Conservation (phyloP, 2,797 vertebrate genomes). For the Lepidocolaptes lacrymiger region DNA sequence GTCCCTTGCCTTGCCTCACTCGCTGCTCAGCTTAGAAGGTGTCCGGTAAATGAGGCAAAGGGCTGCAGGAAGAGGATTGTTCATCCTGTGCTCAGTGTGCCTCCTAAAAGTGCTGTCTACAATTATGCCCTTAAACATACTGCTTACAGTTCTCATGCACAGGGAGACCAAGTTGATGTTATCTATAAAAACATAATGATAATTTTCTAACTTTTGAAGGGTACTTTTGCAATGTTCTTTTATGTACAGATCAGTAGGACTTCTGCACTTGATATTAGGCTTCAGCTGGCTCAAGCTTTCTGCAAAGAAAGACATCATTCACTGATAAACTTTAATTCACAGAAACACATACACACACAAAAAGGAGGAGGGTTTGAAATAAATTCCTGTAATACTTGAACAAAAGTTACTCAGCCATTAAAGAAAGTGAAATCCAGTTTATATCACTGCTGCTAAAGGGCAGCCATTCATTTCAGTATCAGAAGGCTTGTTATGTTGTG, state of each 20-base stretch:
- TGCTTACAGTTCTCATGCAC: not conserved
- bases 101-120: not conserved
- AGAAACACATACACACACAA: not conserved
- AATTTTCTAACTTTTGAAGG: not conserved
- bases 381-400: not conserved
- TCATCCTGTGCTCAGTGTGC: constrained; percentile 33
- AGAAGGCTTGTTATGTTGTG: constrained; percentile 55
- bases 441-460: not conserved
- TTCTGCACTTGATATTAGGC: not conserved
- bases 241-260: not conserved
- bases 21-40: not conserved
- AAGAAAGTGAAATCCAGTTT: not conserved
- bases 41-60: constrained; percentile 49
- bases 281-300: not conserved
- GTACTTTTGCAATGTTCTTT: not conserved
- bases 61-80: constrained; percentile 44
- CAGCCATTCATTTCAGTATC: constrained; percentile 25
- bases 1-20: not conserved
- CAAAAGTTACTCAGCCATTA: not conserved
- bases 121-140: not conserved
- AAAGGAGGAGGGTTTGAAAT: not conserved
- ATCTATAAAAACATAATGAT: not conserved
- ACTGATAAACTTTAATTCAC: not conserved
- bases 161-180: not conserved
- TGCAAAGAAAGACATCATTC: not conserved